phyloP scores from a whole-genome alignment of 1,140 invertebrate genomes.

The Drosophila nasuta region DNA sequence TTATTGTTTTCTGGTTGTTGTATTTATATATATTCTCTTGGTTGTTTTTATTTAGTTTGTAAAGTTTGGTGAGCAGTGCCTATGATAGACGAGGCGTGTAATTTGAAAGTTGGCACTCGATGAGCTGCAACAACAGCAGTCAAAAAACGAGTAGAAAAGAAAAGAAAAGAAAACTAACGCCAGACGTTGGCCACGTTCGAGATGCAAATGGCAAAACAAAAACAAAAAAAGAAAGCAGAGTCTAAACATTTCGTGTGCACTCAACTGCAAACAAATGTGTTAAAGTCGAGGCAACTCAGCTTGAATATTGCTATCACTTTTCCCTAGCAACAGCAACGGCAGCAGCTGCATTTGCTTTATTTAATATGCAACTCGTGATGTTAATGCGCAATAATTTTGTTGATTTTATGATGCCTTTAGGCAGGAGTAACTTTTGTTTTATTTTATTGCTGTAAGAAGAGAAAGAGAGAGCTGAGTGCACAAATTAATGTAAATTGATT shows the following conservation, averaged over 20 bases:
- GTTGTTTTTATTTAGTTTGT: constrained; percentile 33
- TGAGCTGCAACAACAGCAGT: constrained; percentile 20
- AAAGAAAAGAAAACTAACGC: constrained; percentile 2
- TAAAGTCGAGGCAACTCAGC: constrained; percentile 25
- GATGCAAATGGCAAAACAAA: constrained; percentile 18
- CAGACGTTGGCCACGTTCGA: background rate
- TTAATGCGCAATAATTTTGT: constrained; percentile 36
- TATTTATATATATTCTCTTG: background rate
- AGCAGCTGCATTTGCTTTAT: constrained; percentile 42
- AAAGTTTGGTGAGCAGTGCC: constrained; percentile 25
- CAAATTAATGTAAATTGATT: background rate
- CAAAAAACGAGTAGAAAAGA: background rate
- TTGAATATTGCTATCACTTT: constrained; percentile 20
- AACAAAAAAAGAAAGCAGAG: background rate
- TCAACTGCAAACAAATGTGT: constrained; percentile 34
- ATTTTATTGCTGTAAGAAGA: background rate
- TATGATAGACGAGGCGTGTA: constrained; percentile 69
- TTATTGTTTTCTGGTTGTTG: background rate
- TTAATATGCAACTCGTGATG: constrained; percentile 37
- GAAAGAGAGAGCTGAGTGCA: background rate
- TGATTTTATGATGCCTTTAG: constrained; percentile 12
- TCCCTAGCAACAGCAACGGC: constrained; percentile 4
- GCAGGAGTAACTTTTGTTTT: constrained; percentile 5
- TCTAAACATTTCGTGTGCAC: constrained; percentile 24
- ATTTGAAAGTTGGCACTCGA: constrained; percentile 76